Conservation (phyloP, 1,140 invertebrate species). For the Tribolium castaneum region DNA sequence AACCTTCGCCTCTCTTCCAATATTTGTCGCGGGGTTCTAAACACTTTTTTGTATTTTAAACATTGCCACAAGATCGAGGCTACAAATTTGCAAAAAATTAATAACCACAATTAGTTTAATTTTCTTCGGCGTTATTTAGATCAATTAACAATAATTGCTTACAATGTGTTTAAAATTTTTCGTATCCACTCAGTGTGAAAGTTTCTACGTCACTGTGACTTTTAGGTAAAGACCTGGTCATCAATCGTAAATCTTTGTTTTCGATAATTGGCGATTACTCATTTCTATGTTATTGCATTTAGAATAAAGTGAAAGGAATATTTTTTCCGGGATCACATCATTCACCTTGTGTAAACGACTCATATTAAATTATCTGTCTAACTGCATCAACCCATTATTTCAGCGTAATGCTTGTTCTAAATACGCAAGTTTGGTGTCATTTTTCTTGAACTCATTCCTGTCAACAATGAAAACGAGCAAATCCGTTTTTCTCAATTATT, state of each 20-base stretch:
- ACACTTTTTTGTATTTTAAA: neutral
- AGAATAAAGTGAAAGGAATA: constrained; percentile 20
- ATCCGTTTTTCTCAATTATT: constrained; percentile 15
- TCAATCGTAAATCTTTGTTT: neutral
- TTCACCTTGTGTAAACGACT: constrained; percentile 19
- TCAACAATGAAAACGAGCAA: neutral
- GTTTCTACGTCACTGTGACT: neutral
- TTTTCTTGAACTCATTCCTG: neutral
- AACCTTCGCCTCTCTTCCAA: neutral
- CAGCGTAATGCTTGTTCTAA: too few relatives aligned
- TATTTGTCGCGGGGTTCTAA: neutral
- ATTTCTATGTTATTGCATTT: constrained; percentile 4
- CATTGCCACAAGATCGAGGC: neutral
- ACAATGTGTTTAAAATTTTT: neutral
- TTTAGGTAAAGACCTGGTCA: neutral
- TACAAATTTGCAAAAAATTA: neutral
- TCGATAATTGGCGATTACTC: neutral
- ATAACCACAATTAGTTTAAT: neutral
- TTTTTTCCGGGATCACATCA: constrained; percentile 24
- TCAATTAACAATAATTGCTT: neutral
- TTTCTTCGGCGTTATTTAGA: neutral
- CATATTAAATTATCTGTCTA: neutral
- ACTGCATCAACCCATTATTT: too few relatives aligned
- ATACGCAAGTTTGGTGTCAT: too few relatives aligned
- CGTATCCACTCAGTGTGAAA: neutral